phyloP scores from a whole-genome alignment of 2,797 vertebrate species.

The Peromyscus attwateri region DNA sequence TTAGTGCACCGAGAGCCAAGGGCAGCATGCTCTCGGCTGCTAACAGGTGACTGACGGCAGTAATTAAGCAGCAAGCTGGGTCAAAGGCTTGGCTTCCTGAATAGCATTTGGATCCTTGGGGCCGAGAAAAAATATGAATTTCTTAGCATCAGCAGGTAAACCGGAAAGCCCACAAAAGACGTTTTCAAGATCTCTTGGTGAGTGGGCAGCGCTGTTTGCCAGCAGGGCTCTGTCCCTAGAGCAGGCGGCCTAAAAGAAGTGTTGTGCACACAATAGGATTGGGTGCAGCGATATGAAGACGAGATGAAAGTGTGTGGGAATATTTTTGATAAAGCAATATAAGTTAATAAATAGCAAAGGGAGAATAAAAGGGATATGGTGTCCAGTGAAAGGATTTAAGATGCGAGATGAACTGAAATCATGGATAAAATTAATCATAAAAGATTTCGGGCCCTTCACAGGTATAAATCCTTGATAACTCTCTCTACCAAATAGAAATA shows the following conservation, averaged over 20 bases:
- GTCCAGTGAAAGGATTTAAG: slow-evolving; percentile 65
- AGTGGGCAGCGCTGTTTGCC: slow-evolving; percentile 19
- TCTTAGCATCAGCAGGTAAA: slow-evolving; percentile 68
- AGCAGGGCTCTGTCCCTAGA: slow-evolving; percentile 58
- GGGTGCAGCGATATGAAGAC: neutral
- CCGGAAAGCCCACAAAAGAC: slow-evolving; percentile 73
- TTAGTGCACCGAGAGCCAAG: slow-evolving; percentile 14
- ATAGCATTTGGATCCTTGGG: slow-evolving; percentile 34
- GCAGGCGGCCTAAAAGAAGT: slow-evolving; percentile 64
- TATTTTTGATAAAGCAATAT: slow-evolving; percentile 68
- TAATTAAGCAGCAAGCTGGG: slow-evolving; percentile 58
- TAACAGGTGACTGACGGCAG: slow-evolving; percentile 36
- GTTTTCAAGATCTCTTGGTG: slow-evolving; percentile 74
- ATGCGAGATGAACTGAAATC: slow-evolving; percentile 34
- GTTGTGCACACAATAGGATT: slow-evolving; percentile 57
- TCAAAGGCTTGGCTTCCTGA: slow-evolving; percentile 36
- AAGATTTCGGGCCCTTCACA: neutral
- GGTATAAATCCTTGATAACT: slow-evolving; percentile 35
- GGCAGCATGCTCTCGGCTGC: neutral
- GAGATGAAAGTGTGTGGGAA: slow-evolving; percentile 47
- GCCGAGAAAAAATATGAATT: slow-evolving; percentile 68
- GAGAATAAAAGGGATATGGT: slow-evolving; percentile 27
- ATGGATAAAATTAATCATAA: slow-evolving; percentile 64
- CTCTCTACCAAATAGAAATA: neutral
- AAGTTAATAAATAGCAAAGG: slow-evolving; percentile 67